Evolutionary conservation across 2,113 vertebrate species (phyloP).

Genomic region (Gobiocypris rarus): DNA sequence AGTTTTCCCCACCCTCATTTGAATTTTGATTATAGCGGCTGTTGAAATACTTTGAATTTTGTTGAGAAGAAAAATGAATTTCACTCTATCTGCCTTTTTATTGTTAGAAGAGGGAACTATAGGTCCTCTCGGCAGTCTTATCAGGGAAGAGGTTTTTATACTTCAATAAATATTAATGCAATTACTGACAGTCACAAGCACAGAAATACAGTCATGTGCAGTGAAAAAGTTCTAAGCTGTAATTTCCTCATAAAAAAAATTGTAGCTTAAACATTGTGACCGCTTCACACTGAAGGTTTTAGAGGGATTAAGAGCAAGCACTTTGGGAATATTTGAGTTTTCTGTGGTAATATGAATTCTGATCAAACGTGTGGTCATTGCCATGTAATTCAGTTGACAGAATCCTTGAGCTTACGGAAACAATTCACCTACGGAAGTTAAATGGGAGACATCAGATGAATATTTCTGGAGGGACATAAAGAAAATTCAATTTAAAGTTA

Average conservation of each 20-base stretch:
- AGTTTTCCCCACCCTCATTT: conserved; percentile 45
- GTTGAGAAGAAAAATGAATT: conserved; percentile 36
- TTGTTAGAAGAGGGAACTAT: conserved; percentile 41
- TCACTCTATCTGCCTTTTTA: conserved; percentile 31
- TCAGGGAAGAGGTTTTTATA: conserved; percentile 40
- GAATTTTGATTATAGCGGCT: conserved; percentile 54
- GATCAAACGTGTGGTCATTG: conserved; percentile 10
- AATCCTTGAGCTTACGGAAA: conserved; percentile 21
- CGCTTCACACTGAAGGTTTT: neutral
- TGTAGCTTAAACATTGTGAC: neutral
- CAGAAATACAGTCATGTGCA: conserved; percentile 3
- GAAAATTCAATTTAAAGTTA: conserved; percentile 49
- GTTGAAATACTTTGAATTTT: conserved; percentile 48
- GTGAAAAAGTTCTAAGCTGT: conserved; percentile 3
- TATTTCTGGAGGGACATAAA: conserved; percentile 18
- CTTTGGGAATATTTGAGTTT: neutral
- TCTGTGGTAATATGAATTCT: neutral
- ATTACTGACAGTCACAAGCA: conserved; percentile 29
- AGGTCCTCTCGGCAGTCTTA: conserved; percentile 33
- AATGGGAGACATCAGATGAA: neutral
- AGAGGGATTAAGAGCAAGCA: conserved; percentile 1
- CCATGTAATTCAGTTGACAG: neutral
- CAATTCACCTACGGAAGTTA: conserved; percentile 16
- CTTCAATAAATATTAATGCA: conserved; percentile 47
- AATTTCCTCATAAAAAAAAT: conserved; percentile 4